Evolutionary conservation across 1,140 invertebrate genomes (phyloP).

Genomic region (Contarinia nasturtii): DNA sequence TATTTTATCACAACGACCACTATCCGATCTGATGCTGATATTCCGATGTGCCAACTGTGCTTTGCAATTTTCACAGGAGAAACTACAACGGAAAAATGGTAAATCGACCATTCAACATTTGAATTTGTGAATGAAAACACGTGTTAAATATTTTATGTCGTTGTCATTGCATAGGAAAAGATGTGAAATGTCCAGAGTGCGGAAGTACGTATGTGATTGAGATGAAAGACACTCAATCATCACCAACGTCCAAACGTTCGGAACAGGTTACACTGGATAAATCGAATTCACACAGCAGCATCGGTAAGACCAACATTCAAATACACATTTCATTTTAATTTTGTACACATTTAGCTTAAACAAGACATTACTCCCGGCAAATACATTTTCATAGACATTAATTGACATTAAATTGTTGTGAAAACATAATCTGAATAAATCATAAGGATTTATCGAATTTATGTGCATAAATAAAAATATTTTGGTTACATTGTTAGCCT

Average conservation of each 20-base stretch:
- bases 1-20: slow-evolving; percentile 27
- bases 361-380: no score
- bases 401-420: no score
- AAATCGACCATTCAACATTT: slow-evolving; percentile 12
- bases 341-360: no score
- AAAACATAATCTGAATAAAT: no score
- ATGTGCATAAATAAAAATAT: no score
- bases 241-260: neutral
- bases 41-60: slow-evolving; percentile 43
- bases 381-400: no score
- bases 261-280: neutral
- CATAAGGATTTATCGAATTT: no score
- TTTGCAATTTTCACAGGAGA: slow-evolving; percentile 33
- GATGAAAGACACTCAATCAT: slow-evolving; percentile 11
- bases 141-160: slow-evolving; percentile 3
- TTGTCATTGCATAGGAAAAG: slow-evolving; percentile 11
- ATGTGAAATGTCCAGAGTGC: slow-evolving; percentile 33
- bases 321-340: neutral
- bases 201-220: slow-evolving; percentile 34
- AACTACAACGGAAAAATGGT: slow-evolving; percentile 9
- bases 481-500: no score
- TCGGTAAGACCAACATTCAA: slow-evolving; percentile 1
- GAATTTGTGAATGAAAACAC: neutral
- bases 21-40: slow-evolving; percentile 28
- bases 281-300: slow-evolving; percentile 3